Evolutionary conservation across 2,113 vertebrate species (phyloP).

Genomic region (Cathartes aura): DNA sequence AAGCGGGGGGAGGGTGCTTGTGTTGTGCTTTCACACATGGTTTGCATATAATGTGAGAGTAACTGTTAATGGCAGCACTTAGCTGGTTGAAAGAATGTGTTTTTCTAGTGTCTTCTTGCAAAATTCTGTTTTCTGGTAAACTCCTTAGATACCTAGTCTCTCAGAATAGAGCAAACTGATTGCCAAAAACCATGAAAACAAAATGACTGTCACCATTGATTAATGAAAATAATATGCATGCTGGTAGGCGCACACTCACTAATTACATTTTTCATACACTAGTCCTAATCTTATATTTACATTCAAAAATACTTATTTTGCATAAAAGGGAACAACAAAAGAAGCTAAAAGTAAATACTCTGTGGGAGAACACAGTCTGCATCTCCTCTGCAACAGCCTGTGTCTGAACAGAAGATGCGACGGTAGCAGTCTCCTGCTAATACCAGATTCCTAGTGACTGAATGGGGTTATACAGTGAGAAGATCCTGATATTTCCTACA

Average conservation of each 20-base stretch:
- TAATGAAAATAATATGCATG: slow-evolving; percentile 43
- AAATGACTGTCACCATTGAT: slow-evolving; percentile 14
- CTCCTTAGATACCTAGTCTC: neutral
- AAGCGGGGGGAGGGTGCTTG: neutral
- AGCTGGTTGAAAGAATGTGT: slow-evolving; percentile 3
- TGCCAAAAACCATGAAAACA: slow-evolving; percentile 19
- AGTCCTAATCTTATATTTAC: slow-evolving; percentile 24
- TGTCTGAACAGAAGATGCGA: slow-evolving; percentile 10
- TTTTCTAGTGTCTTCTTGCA: neutral
- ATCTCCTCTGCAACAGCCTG: neutral
- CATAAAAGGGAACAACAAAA: slow-evolving; percentile 35
- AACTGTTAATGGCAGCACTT: slow-evolving; percentile 4
- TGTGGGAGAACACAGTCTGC: neutral
- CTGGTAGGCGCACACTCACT: neutral
- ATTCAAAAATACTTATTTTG: slow-evolving; percentile 30
- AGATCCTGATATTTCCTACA: neutral
- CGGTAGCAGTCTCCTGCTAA: neutral
- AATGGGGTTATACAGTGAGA: slow-evolving; percentile 42
- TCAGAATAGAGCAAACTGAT: neutral
- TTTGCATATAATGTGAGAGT: neutral
- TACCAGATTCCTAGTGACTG: slow-evolving; percentile 50
- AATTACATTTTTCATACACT: slow-evolving; percentile 21
- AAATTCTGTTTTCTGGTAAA: slow-evolving; percentile 14
- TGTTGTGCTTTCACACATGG: neutral
- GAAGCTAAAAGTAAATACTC: slow-evolving; percentile 33